Base-by-base conservation (phyloP, 2,797 vertebrate species). In the Macroramphosus scolopax region DNA sequence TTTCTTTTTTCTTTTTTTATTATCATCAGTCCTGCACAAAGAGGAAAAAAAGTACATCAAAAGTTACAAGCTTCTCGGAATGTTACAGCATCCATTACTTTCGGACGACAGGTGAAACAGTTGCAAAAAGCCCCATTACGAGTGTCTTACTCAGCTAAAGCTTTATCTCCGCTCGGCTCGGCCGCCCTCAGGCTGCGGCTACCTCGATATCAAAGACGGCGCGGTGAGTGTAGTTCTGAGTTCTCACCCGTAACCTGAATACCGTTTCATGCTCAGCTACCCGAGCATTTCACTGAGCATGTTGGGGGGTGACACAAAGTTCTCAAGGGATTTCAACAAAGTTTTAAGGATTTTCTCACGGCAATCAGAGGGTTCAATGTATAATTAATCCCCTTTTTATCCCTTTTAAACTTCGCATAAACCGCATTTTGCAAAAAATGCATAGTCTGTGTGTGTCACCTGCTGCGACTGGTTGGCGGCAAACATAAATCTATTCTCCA, bases 401-500 rank as follows among this genome's bases (percentile, higher is more conserved):
- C 14, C 14, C 36, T 41, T 66, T 59, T 62, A 49, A 57, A 63
- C 48, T 56, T 25, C 6, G 33, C 32, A 51, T 70, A 43, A 56
- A n/a, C n/a, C n/a, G 15, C 43, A 39, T 43, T 39, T 26, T 43
- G 10, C 38, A 59, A 55, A 59, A 55, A 72, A 74, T 75, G 31
- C 47, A 80, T 68, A 76, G 66, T 74, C 58, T 68, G 1, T 50
- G 24, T 32, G 48, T 35, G 44, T 62, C 57, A 75, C 77, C 71
- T 74, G 69, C 73, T 66, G 65, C 16, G 62, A 43, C 32, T 39
- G 20, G 43, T 41, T 72, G 71, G 63, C 72, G 74, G 60, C 22
- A 35, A 48, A 54, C 12, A 55, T 50, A 20, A 51, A 51, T 72
- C 36, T 49, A 41, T 29, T 67, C 52, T 71, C 38, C 51, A 51